phyloP scores from a whole-genome alignment of 2,797 vertebrate genomes.

The Thunnus albacares region DNA sequence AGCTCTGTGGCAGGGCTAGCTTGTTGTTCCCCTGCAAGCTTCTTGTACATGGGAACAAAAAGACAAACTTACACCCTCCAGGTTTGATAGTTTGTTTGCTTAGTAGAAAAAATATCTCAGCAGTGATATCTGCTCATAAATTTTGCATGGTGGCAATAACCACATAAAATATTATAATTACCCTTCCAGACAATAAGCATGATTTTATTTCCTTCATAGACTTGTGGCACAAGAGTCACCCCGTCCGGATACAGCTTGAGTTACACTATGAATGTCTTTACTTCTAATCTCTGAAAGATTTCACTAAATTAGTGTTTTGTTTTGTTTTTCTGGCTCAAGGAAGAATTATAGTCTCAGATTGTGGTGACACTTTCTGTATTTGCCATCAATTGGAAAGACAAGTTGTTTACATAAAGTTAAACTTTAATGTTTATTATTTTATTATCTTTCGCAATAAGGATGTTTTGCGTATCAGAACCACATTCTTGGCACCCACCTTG shows the following conservation, averaged over 20 bases:
- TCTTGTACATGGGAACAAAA: constrained; percentile 20
- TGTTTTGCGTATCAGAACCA: constrained; percentile 32
- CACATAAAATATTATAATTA: not conserved
- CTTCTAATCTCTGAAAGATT: constrained; percentile 23
- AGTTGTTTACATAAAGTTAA: constrained; percentile 16
- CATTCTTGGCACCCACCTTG: constrained; percentile 24
- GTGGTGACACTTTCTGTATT: constrained; percentile 5
- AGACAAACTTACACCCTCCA: not conserved
- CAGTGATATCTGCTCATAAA: not conserved
- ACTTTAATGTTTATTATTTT: not conserved
- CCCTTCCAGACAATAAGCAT: constrained; percentile 10
- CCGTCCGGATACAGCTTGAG: not conserved
- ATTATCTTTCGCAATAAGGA: constrained; percentile 1
- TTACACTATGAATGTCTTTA: constrained; percentile 9
- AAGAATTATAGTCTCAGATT: not conserved
- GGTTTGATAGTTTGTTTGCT: not conserved
- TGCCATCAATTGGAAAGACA: not conserved
- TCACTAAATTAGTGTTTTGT: not conserved
- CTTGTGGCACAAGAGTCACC: not conserved
- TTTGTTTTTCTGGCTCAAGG: not conserved
- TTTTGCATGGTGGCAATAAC: not conserved
- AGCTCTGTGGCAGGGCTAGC: constrained; percentile 57
- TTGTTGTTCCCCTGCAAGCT: constrained; percentile 58
- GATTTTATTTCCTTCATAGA: constrained; percentile 28
- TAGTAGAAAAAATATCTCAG: not conserved